Base-by-base conservation (phyloP, 2,888 invertebrate genomes). In the Camponotus fellah region DNA sequence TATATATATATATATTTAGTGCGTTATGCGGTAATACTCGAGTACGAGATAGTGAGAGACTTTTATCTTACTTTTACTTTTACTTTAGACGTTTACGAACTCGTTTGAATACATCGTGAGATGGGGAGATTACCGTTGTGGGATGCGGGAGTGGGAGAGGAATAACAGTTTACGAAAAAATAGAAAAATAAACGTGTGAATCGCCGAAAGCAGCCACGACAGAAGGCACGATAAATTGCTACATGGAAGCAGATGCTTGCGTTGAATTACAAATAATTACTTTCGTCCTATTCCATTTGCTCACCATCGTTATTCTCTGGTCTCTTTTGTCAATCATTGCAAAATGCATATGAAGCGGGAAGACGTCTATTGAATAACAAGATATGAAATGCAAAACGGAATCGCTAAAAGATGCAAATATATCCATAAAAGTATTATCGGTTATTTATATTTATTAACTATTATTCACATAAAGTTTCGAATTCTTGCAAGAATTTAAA, bases 191-290 rank as follows among this genome's bases (percentile, higher is more conserved):
- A 92, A 88, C 86, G 88, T 89, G 91, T 89, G 91, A 92, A 93
- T 93, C 91, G 92, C 86, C 92, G 89, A 92, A 93, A 94, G 93
- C 93, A 93, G 92, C 91, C 92, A 93, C 91, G 92, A 92, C 89
- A 92, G 91, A 94, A 94, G 94, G 94, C 94, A 94, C 94, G 92
- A 93, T 92, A 92, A 93, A 92, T 92, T 93, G 92, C 92, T 93
- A 91, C 88, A 90, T 90, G 91, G 89, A 92, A 92, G 92, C 92
- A 86, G 90, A 89, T 89, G 86, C 84, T 91, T 90, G 84, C 85
- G 68, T 71, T 77, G 83, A 82, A 43, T 83, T 66, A 69, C 53
- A 62, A 72, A 88, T 77, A 82, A 85, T 79, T 60, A 68, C 76
- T 77, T 62, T 58, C 58, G 32, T 74, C 53, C 46, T 58, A 69